Conservation (phyloP, 2,797 vertebrate genomes). For the Cephalopachus bancanus region DNA sequence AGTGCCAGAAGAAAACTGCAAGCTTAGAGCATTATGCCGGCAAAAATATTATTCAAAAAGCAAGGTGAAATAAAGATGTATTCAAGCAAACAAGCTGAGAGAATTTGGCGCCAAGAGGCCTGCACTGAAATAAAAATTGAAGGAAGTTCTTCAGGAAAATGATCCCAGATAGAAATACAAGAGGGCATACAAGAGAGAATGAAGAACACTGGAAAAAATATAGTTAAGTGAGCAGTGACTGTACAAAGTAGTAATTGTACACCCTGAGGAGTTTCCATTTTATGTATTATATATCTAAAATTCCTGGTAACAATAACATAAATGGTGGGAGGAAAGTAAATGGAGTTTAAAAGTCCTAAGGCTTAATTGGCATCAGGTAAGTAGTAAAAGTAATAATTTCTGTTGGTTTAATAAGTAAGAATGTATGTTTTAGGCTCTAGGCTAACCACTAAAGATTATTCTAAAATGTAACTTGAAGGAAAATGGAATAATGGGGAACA, state of each 20-base stretch:
- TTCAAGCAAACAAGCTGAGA: neutral
- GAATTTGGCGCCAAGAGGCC: neutral
- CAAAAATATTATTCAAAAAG: neutral
- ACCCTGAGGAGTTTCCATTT: neutral
- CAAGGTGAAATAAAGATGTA: neutral
- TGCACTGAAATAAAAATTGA: conserved; percentile 31
- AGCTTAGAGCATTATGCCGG: neutral
- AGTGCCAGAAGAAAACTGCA: neutral
- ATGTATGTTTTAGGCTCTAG: conserved; percentile 25
- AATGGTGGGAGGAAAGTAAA: neutral
- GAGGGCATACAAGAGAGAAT: neutral
- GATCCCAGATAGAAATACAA: neutral
- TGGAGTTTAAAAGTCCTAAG: neutral
- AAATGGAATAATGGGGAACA: conserved; percentile 50
- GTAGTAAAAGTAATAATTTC: conserved; percentile 38
- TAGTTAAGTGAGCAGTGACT: neutral
- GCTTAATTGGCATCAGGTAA: neutral
- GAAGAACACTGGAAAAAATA: neutral
- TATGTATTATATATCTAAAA: neutral
- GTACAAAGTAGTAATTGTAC: neutral
- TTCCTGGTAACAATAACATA: neutral
- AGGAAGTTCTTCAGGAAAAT: neutral
- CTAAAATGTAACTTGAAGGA: conserved; percentile 53
- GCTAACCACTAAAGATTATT: conserved; percentile 53
- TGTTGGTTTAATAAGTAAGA: conserved; percentile 25